phyloP scores from a whole-genome alignment of 2,113 vertebrate species.

The Pleuronectes platessa region DNA sequence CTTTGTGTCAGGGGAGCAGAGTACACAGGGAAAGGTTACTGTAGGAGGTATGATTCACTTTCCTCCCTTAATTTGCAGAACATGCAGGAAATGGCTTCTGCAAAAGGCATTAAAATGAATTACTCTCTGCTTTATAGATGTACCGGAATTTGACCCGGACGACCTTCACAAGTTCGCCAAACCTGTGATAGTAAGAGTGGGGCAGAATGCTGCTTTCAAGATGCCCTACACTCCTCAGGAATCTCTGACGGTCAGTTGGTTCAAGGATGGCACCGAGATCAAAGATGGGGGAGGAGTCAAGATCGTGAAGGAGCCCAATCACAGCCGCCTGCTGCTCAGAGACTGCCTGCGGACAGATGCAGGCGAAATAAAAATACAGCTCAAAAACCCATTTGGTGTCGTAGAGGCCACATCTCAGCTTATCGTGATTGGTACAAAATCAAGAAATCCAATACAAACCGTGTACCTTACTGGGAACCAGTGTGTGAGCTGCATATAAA shows the following conservation, averaged over 20 bases:
- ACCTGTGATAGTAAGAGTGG: conserved; percentile 85
- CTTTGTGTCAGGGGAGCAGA: conserved; percentile 78
- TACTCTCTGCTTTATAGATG: conserved; percentile 72
- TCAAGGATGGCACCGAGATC: conserved; percentile 82
- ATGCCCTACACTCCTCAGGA: conserved; percentile 84
- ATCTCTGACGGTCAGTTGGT: conserved; percentile 83
- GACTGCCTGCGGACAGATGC: conserved; percentile 82
- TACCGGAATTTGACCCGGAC: conserved; percentile 84
- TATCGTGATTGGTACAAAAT: conserved; percentile 79
- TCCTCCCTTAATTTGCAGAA: background rate
- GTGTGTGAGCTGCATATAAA: background rate
- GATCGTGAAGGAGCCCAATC: conserved; percentile 81
- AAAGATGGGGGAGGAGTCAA: conserved; percentile 76
- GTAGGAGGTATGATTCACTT: conserved; percentile 69
- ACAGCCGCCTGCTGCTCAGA: conserved; percentile 83
- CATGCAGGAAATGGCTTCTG: background rate
- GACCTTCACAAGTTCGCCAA: conserved; percentile 83
- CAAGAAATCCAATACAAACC: conserved; percentile 55
- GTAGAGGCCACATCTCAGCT: conserved; percentile 80
- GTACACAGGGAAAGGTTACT: conserved; percentile 75
- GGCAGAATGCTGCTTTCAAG: conserved; percentile 83
- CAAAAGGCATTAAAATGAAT: conserved; percentile 4
- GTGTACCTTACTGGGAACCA: background rate
- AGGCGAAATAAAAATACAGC: conserved; percentile 86
- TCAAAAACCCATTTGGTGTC: conserved; percentile 84